Percentiles rank a stretch among this genome's conserved stretches.
phyloP scores from a whole-genome alignment of 2,797 vertebrate species.

The Argyrosomus regius region DNA sequence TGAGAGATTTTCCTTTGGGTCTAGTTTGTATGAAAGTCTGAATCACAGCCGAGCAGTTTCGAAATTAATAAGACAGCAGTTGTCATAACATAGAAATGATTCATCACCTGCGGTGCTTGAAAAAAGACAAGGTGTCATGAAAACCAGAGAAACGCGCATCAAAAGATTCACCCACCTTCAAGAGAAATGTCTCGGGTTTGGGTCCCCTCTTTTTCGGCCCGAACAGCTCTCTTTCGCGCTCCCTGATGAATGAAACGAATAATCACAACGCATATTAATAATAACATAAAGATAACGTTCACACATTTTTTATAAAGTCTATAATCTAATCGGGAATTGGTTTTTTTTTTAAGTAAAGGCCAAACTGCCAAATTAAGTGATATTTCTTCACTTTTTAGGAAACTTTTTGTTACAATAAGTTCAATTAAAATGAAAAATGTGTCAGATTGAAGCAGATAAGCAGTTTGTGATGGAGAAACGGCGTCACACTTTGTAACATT shows the following conservation, averaged over 20 bases:
- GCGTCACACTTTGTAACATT: not conserved
- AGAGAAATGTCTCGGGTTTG: conserved; percentile 95
- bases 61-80: not conserved
- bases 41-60: not conserved
- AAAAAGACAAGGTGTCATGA: not conserved
- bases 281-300: not conserved
- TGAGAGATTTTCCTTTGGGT: not conserved
- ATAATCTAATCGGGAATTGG: not conserved
- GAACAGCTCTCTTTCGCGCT: conserved; percentile 94
- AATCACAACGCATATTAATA: not conserved
- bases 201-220: conserved; percentile 97
- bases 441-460: not conserved
- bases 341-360: not conserved
- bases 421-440: not conserved
- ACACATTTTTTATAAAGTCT: not conserved
- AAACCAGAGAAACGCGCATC: not conserved
- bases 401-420: not conserved
- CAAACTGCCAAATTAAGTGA: not conserved
- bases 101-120: not conserved
- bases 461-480: not conserved
- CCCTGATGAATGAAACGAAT: conserved; percentile 80
- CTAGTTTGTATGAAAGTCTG: not conserved
- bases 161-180: conserved; percentile 91
- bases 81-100: conserved; percentile 4
- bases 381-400: not conserved